phyloP scores from a whole-genome alignment of 2,113 vertebrate genomes.

The Chamaetylas fuelleborni region DNA sequence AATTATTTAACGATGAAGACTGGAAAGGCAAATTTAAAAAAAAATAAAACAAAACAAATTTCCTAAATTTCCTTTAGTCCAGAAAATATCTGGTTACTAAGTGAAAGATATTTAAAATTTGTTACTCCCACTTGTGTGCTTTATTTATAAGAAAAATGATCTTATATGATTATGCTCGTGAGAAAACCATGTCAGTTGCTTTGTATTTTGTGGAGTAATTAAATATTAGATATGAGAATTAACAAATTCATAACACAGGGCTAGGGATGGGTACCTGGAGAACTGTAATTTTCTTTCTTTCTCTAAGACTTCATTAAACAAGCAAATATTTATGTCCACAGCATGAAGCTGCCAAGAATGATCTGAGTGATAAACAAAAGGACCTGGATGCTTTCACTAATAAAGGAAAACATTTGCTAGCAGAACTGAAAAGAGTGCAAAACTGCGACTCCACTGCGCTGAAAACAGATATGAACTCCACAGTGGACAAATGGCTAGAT shows the following conservation, averaged over 20 bases:
- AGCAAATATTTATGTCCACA: conserved; percentile 68
- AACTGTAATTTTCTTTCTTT: background rate
- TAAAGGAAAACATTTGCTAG: conserved; percentile 85
- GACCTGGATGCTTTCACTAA: conserved; percentile 87
- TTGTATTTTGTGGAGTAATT: background rate
- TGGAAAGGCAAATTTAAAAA: background rate
- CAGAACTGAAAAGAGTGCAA: conserved; percentile 82
- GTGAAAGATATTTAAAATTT: background rate
- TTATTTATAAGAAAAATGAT: background rate
- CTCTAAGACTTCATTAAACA: conserved; percentile 32
- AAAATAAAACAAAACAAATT: background rate
- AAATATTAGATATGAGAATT: background rate
- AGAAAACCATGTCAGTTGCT: background rate
- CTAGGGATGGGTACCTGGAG: background rate
- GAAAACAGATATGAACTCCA: conserved; percentile 81
- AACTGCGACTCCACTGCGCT: conserved; percentile 72
- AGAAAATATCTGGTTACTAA: background rate
- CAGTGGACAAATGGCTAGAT: conserved; percentile 89
- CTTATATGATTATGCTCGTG: background rate
- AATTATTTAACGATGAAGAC: background rate
- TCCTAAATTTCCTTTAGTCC: background rate
- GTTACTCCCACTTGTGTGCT: background rate
- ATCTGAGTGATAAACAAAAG: conserved; percentile 83
- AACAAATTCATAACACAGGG: background rate
- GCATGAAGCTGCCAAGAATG: conserved; percentile 84